Evolutionary conservation across 1,140 invertebrate species (phyloP).

Genomic region (Bradynema listronoti): DNA sequence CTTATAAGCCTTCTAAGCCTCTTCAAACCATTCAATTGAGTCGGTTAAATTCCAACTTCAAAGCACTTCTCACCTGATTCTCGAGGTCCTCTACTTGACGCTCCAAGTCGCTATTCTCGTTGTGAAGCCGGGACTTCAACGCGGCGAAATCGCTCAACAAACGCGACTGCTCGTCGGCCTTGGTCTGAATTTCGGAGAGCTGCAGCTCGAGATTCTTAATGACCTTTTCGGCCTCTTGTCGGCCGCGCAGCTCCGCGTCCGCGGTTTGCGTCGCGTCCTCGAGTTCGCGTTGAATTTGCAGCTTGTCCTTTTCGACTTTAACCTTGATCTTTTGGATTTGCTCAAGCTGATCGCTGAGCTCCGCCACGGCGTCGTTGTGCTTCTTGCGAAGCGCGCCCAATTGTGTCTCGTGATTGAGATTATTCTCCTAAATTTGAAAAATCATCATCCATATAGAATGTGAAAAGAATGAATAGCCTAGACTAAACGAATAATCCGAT

Average conservation of each 20-base stretch:
- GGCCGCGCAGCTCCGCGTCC: constrained; percentile 40
- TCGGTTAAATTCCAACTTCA: no score
- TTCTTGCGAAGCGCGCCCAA: constrained; percentile 93
- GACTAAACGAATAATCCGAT: no score
- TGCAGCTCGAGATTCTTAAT: constrained; percentile 54
- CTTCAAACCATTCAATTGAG: no score
- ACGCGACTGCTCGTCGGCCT: constrained; percentile 89
- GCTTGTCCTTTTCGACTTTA: constrained; percentile 66
- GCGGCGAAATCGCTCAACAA: constrained; percentile 89
- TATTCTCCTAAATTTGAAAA: constrained; percentile 61
- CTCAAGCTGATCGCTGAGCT: constrained; percentile 98
- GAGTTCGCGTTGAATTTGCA: constrained; percentile 54
- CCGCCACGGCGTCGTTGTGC: constrained; percentile 94
- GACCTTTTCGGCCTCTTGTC: constrained; percentile 52
- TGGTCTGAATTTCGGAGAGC: constrained; percentile 80
- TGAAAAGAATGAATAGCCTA: no score
- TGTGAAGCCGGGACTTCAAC: constrained; percentile 89
- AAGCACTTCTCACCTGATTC: constrained; percentile 49
- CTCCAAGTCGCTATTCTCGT: constrained; percentile 89
- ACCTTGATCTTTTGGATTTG: constrained; percentile 98
- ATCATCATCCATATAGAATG: background rate
- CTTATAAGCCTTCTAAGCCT: no score
- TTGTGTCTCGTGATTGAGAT: constrained; percentile 93
- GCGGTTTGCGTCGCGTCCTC: constrained; percentile 49
- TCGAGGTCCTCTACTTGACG: constrained; percentile 93